A percentile compares a stretch with the other conserved stretches of the same genome.
These are phyloP conservation scores for Parauchenoglanis ngamensis DNA, from an alignment of 2,797 vertebrate genomes.

Conservation along the genomic window DNA sequence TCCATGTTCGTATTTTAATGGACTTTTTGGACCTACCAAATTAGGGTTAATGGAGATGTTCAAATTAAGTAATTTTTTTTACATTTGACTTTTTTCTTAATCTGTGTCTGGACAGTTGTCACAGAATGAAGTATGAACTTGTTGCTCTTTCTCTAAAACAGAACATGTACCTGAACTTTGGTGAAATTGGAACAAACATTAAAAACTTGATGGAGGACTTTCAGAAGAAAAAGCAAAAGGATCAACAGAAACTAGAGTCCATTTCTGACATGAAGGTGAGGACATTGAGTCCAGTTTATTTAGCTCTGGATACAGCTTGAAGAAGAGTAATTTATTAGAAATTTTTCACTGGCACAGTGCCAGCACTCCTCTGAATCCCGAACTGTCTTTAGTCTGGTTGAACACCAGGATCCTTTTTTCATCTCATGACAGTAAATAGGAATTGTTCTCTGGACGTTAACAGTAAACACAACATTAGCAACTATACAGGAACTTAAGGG, in stretches of 20 bases:
- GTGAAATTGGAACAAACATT: conserved; percentile 96
- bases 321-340: neutral
- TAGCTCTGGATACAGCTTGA: neutral
- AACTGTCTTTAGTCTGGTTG: neutral
- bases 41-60: neutral
- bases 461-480: neutral
- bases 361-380: neutral
- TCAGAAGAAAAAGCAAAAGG: conserved; percentile 93
- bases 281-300: neutral
- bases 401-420: no score
- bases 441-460: neutral
- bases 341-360: neutral
- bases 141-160: conserved; percentile 55
- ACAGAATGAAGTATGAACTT: neutral
- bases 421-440: neutral
- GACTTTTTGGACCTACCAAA: neutral
- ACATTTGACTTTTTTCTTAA: neutral
- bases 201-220: conserved; percentile 99
- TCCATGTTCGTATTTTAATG: neutral
- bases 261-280: conserved; percentile 94
- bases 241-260: conserved; percentile 93
- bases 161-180: conserved; percentile 98
- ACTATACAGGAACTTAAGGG: neutral
- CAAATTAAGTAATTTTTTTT: neutral
- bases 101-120: neutral